Evolutionary conservation across 2,797 vertebrate species (phyloP), one percentile per base, ranked within the genome.

Genomic region (Rhadinocentrus ornatus): DNA sequence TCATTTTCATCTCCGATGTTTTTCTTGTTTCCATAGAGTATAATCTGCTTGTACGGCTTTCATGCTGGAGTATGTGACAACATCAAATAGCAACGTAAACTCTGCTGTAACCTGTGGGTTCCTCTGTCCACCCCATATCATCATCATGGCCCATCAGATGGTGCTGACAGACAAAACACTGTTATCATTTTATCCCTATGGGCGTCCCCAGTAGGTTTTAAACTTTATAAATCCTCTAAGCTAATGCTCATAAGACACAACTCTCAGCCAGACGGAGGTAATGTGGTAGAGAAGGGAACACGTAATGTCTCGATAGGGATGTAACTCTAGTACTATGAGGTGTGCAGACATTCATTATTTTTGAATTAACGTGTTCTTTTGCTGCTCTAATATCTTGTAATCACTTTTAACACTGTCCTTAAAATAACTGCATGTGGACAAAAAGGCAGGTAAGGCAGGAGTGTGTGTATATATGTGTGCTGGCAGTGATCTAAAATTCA

Each of bases 91-190:
- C 77, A 86, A 73, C 67, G 53, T 89, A 84, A 89, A 86, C 85
- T 85, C 70, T 50, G 11, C 48, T 15, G 64, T 52, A 58, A 82
- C 53, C 73, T 77, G 66, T 72, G 64, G 66, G 66, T 61, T 73
- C 62, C 76, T 35, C 65, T 44, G 62, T 68, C 67, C 73, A 44
- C 67, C 32, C 69, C 44, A 10, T 18, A 29, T 78, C 64, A 13
- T 69, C 77, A 86, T 89, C 78, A 3, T 2, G 52, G 56, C 58
- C 52, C 72, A 84, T 86, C 82, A 77, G 62, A 84, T 75, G 66
- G 73, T 66, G 80, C 85, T 73, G 68, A 90, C 77, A 91, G 89
- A 89, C 89, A 89, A 87, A 91, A 92, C 90, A 91, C 34, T 46
- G 56, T 78, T 78, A 79, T 87, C 66, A 13, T 64, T 80, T 79